Conservation (phyloP, 2,888 invertebrate genomes). For the Cephus pulcher region DNA sequence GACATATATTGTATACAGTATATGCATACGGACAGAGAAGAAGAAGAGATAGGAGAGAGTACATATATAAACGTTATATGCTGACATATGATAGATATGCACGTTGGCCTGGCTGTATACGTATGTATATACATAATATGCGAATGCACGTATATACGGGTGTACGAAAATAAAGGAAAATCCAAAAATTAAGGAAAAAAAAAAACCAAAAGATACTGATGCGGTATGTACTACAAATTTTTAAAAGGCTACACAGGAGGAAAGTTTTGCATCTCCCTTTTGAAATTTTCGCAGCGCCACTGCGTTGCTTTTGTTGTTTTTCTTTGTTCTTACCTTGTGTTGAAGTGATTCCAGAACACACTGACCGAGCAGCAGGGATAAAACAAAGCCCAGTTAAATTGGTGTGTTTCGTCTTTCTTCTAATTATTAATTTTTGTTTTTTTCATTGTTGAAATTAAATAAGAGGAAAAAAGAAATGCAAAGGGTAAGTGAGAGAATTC, state of each 20-base stretch:
- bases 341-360: slow-evolving; percentile 99
- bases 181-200: neutral
- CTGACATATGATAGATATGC: neutral
- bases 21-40: neutral
- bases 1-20: neutral
- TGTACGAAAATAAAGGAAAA: neutral
- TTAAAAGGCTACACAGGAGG: neutral
- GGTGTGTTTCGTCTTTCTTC: slow-evolving; percentile 43
- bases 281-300: neutral
- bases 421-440: neutral
- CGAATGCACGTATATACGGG: neutral
- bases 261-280: neutral
- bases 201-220: neutral
- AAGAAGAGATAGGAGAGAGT: neutral
- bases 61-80: neutral
- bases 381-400: slow-evolving; percentile 73
- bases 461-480: neutral
- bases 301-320: neutral
- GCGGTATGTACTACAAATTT: neutral
- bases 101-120: neutral
- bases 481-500: slow-evolving; percentile 33
- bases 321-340: slow-evolving; percentile 88
- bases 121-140: neutral
- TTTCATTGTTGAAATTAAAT: slow-evolving; percentile 30
- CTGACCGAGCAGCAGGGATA: slow-evolving; percentile 84